These are phyloP conservation scores for Pterocles gutturalis DNA, from an alignment of 2,113 vertebrate species.

Conservation along the genomic window DNA sequence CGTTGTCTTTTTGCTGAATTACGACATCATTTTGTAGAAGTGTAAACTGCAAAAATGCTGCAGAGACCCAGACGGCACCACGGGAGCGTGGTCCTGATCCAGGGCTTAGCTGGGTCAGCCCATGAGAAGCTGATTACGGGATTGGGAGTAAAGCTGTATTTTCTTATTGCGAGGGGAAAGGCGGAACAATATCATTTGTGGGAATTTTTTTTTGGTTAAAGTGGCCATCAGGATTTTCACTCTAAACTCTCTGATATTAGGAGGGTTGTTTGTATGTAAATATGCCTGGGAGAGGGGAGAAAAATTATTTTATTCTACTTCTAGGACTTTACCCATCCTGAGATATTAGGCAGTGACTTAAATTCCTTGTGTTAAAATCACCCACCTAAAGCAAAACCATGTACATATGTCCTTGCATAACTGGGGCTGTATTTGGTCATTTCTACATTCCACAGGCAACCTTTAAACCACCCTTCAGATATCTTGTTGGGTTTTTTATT, in stretches of 20 bases:
- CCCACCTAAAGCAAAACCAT: fast-evolving
- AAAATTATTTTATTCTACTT: not conserved
- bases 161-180: not conserved
- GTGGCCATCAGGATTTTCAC: not conserved
- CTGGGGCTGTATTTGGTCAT: fast-evolving
- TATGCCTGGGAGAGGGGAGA: not conserved
- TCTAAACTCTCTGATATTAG: not conserved
- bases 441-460: fast-evolving
- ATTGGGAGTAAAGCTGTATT: not conserved
- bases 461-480: not conserved
- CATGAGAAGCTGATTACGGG: not conserved
- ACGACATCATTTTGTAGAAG: not conserved
- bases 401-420: not conserved
- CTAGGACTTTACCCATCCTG: not conserved
- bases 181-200: not conserved
- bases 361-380: not conserved
- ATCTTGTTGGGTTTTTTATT: fast-evolving
- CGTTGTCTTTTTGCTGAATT: not conserved
- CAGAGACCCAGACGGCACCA: not conserved
- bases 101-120: constrained; percentile 13
- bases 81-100: not conserved
- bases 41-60: not conserved
- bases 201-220: not conserved
- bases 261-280: not conserved
- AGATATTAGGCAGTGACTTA: not conserved